phyloP scores from a whole-genome alignment of 1,140 invertebrate species.

The Apis florea region DNA sequence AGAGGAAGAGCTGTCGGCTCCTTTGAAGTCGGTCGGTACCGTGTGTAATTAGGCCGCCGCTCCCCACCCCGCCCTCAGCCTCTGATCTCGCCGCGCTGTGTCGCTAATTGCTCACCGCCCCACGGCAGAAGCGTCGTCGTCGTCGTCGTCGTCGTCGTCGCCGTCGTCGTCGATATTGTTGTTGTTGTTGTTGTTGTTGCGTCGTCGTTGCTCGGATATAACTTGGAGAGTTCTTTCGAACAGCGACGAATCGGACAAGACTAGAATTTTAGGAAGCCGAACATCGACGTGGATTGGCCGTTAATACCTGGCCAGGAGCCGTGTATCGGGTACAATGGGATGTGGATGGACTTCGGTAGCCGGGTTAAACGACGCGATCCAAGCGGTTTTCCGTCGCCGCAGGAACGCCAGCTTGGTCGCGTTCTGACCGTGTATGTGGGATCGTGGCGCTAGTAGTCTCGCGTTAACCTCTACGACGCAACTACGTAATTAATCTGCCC shows the following conservation, averaged over 20 bases:
- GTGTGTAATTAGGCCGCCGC: constrained; percentile 78
- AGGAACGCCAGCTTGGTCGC: constrained; percentile 8
- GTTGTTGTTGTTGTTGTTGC: constrained; percentile 18
- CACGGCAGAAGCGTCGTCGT: constrained; percentile 76
- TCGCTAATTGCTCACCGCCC: constrained; percentile 79
- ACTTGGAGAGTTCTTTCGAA: constrained; percentile 2
- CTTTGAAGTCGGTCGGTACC: constrained; percentile 79
- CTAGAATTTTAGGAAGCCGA: constrained; percentile 2
- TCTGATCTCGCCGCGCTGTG: constrained; percentile 78
- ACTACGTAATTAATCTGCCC: too few species aligned
- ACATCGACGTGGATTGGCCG: constrained; percentile 18
- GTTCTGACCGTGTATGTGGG: not conserved
- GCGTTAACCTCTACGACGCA: not conserved
- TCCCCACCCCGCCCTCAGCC: constrained; percentile 75
- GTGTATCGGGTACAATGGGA: not conserved
- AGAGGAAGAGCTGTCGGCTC: constrained; percentile 78
- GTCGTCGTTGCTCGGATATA: not conserved
- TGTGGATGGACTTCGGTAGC: constrained; percentile 14
- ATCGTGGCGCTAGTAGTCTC: not conserved
- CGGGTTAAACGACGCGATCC: not conserved
- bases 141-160: constrained; percentile 58
- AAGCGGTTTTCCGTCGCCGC: not conserved
- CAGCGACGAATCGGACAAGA: constrained; percentile 38
- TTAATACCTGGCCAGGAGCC: constrained; percentile 39
- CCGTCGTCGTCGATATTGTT: constrained; percentile 55